These are phyloP conservation scores for Acleris literana DNA, from an alignment of 2,888 invertebrate species.

Conservation along the genomic window DNA sequence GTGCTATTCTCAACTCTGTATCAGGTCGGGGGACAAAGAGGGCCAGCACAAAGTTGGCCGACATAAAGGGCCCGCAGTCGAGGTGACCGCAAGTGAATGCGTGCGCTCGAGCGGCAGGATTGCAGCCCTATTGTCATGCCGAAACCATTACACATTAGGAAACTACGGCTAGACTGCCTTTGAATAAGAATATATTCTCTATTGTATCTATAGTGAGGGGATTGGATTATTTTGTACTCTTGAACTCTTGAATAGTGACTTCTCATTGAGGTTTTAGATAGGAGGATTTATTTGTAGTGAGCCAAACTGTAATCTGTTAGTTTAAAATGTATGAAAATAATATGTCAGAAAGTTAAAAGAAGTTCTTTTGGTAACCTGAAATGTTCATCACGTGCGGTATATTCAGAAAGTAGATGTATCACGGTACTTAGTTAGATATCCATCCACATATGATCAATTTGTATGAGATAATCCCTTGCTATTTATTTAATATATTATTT, in stretches of 20 bases:
- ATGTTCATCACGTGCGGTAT: too few relatives aligned
- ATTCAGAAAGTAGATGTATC: too few relatives aligned
- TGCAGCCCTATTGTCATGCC: conserved; percentile 49
- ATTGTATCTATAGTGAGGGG: conserved; percentile 15
- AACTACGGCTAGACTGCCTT: conserved; percentile 35
- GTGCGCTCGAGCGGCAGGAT: conserved; percentile 56
- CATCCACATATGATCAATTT: too few relatives aligned
- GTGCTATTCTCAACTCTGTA: conserved; percentile 47
- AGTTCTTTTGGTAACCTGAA: too few relatives aligned
- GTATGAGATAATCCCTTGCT: too few relatives aligned
- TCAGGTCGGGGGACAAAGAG: conserved; percentile 55
- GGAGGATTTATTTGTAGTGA: too few relatives aligned
- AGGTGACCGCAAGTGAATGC: conserved; percentile 66
- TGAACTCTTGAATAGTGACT: not conserved
- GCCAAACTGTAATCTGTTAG: too few relatives aligned
- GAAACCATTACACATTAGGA: conserved; percentile 44
- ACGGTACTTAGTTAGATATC: too few relatives aligned
- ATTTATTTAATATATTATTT: too few relatives aligned
- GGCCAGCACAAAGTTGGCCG: conserved; percentile 50
- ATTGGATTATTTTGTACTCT: conserved; percentile 24
- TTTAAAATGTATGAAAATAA: too few relatives aligned
- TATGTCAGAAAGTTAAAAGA: too few relatives aligned
- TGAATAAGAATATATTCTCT: conserved; percentile 32
- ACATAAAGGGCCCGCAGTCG: conserved; percentile 70
- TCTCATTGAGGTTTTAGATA: not conserved